phyloP scores from a whole-genome alignment of 2,888 invertebrate genomes.

The Limnephilus marmoratus region DNA sequence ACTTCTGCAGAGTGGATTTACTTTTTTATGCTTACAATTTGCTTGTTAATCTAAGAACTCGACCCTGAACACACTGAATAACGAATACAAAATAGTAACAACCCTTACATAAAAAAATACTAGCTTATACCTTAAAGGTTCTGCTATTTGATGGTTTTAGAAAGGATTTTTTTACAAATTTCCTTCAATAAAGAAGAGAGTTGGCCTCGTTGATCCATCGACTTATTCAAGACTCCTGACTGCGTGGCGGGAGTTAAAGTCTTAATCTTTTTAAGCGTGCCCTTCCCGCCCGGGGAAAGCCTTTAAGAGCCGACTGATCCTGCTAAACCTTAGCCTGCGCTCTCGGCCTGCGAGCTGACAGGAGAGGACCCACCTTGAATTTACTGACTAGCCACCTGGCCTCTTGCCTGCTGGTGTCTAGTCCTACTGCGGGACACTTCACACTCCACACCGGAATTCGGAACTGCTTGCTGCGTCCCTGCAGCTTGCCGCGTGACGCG shows the following conservation, averaged over 20 bases:
- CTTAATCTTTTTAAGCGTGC: slow-evolving; percentile 63
- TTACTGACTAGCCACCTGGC: slow-evolving; percentile 60
- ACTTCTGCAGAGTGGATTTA: slow-evolving; percentile 24
- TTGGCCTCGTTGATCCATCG: slow-evolving; percentile 38
- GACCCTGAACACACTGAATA: neutral
- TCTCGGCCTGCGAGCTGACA: slow-evolving; percentile 48
- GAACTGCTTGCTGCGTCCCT: slow-evolving; percentile 9
- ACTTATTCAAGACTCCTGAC: slow-evolving; percentile 58
- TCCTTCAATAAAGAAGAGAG: neutral
- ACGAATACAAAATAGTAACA: neutral
- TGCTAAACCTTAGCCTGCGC: slow-evolving; percentile 53
- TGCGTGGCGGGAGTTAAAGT: slow-evolving; percentile 49
- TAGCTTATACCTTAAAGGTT: neutral
- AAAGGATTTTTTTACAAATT: slow-evolving; percentile 14
- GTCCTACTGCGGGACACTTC: neutral
- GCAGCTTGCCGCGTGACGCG: neutral
- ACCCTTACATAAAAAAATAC: neutral
- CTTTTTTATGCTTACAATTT: slow-evolving; percentile 31
- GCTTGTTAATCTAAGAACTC: slow-evolving; percentile 38
- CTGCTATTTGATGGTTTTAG: neutral
- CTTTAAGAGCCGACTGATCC: slow-evolving; percentile 63
- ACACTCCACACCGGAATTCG: neutral
- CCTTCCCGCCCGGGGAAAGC: slow-evolving; percentile 59
- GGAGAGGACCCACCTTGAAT: slow-evolving; percentile 52
- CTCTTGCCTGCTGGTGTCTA: neutral